A percentile compares a stretch with the other conserved stretches of the same genome.
phyloP scores from a whole-genome alignment of 2,888 invertebrate species.

The Calameuta filiformis region DNA sequence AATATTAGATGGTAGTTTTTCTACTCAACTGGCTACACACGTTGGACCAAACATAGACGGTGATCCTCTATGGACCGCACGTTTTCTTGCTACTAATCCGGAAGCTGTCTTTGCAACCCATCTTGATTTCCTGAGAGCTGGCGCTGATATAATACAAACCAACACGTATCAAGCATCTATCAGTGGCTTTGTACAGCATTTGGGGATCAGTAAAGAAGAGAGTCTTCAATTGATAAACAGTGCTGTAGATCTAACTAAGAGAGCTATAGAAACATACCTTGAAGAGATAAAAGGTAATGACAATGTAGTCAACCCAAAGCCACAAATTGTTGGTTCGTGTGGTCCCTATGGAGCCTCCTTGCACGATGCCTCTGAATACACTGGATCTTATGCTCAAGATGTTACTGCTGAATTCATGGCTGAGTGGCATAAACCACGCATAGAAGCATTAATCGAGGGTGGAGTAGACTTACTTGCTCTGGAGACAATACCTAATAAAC shows the following conservation, averaged over 20 bases:
- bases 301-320: constrained; percentile 52
- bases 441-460: constrained; percentile 81
- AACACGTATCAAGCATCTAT: constrained; percentile 91
- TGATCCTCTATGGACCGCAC: constrained; percentile 90
- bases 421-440: constrained; percentile 87
- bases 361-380: constrained; percentile 93
- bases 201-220: constrained; percentile 75
- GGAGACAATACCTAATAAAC: constrained; percentile 90
- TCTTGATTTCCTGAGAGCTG: constrained; percentile 85
- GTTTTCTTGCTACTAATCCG: constrained; percentile 83
- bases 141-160: constrained; percentile 88
- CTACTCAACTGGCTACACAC: constrained; percentile 82
- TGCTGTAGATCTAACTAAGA: constrained; percentile 80
- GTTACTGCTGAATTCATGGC: constrained; percentile 74
- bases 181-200: constrained; percentile 79
- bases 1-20: constrained; percentile 81
- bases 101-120: constrained; percentile 84
- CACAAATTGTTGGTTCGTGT: constrained; percentile 86
- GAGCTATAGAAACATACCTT: constrained; percentile 69
- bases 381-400: constrained; percentile 80
- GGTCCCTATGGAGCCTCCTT: constrained; percentile 94
- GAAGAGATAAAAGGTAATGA: constrained; percentile 69
- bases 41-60: constrained; percentile 82
- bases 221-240: constrained; percentile 79
- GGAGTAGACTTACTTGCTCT: constrained; percentile 88